Base-by-base conservation (phyloP, 2,888 invertebrate genomes). In the Phlogophora meticulosa region DNA sequence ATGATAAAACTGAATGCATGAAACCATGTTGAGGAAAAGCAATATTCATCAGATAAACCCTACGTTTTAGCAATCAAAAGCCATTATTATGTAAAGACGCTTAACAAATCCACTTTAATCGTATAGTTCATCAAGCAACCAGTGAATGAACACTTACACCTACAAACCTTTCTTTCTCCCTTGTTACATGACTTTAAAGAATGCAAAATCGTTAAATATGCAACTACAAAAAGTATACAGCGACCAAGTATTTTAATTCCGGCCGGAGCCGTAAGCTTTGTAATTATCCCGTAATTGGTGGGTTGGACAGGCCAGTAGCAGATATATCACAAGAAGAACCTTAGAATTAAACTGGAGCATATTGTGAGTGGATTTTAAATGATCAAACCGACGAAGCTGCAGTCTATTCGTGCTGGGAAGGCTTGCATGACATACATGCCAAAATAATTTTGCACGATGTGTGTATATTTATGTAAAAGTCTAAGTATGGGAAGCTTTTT, bases 201-300 rank as follows among this genome's bases (percentile, higher is more conserved):
- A 83, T 68, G 72, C 61, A 32, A 73, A 75, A 72, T 79, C 72
- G 72, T 79, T 83, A 74, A 67, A 75, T 74, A 77, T 83, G 66
- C 75, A 78, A 67, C 55, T 52, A 32, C 67, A 76, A 85, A 83
- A 84, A 76, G 60, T 49, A 63, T 75, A 76, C 78, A 81, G 32
- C 73, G 63, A 45, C 57, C 24, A 56, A 63, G 78, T 74, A 78
- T 86, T 85, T 87, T 89, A 85, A 86, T 86, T 84, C 82, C 59
- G 48, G 38, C 62, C 78, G 43, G 28, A 85, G 76, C 84, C 86
- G 85, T 87, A 87, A 87, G 88, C 81, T 89, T 91, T 89, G 89
- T 94, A 94, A 94, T 94, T 94, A 94, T 92, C 89, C 90, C 87
- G 90, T 94, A 93, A 94, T 93, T 91, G 93, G 93, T 92, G 87